phyloP scores from a whole-genome alignment of 1,140 invertebrate species.

The Holotrichia oblita region DNA sequence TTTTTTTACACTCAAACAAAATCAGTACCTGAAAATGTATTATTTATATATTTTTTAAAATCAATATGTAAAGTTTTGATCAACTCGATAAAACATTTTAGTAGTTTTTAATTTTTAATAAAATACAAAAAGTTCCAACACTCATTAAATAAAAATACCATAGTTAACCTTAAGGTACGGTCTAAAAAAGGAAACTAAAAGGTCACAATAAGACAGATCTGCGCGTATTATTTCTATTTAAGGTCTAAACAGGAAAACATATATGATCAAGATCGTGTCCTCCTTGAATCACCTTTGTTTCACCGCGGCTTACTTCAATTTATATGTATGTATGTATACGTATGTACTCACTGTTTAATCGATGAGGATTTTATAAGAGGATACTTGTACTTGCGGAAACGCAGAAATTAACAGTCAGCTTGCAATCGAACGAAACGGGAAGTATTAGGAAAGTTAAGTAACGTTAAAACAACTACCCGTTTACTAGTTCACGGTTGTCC shows the following conservation, averaged over 20 bases:
- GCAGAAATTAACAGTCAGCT: neutral
- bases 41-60: too few species aligned
- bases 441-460: neutral
- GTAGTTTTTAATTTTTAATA: too few species aligned
- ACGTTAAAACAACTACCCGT: neutral
- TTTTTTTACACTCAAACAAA: too few species aligned
- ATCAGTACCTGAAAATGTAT: too few species aligned
- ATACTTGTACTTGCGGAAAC: neutral
- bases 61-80: too few species aligned
- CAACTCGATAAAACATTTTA: too few species aligned
- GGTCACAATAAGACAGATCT: slow-evolving; percentile 48
- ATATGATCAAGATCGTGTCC: slow-evolving; percentile 36
- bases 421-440: too few species aligned
- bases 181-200: slow-evolving; percentile 46
- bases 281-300: slow-evolving; percentile 38
- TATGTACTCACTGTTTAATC: too few species aligned
- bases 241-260: slow-evolving; percentile 48
- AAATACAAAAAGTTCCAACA: too few species aligned
- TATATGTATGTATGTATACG: neutral
- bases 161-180: slow-evolving; percentile 44
- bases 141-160: too few species aligned
- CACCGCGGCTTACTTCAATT: neutral
- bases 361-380: too few species aligned
- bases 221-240: slow-evolving; percentile 48
- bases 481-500: neutral